A percentile compares a stretch with the other conserved stretches of the same genome.
These are phyloP conservation scores for Fissipunctia ypsillon DNA, from an alignment of 2,888 invertebrate genomes.

Conservation along the genomic window DNA sequence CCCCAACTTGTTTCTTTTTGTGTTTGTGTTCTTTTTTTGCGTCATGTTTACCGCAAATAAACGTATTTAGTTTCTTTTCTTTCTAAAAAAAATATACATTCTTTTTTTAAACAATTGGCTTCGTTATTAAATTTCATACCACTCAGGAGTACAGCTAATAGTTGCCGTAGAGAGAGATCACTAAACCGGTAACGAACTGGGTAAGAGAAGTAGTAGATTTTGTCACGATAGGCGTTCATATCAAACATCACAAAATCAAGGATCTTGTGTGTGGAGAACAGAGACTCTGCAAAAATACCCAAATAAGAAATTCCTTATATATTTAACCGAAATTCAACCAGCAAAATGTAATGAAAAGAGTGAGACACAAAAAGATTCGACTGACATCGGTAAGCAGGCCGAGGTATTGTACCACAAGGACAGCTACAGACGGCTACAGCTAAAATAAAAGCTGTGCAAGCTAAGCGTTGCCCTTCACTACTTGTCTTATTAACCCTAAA, in stretches of 20 bases:
- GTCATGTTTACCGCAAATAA: too few species aligned
- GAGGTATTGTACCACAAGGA: background rate
- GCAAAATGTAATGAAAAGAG: background rate
- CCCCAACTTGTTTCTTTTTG: too few species aligned
- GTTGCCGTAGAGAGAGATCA: background rate
- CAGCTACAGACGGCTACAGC: conserved; percentile 22
- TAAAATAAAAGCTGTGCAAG: conserved; percentile 25
- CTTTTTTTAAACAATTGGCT: too few species aligned
- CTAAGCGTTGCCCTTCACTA: conserved; percentile 30
- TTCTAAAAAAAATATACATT: too few species aligned
- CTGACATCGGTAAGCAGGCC: conserved; percentile 8
- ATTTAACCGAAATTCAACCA: background rate
- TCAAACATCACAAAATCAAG: background rate
- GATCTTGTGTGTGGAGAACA: background rate
- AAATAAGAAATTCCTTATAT: background rate
- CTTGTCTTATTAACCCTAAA: conserved; percentile 76
- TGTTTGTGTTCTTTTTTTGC: too few species aligned
- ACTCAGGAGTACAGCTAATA: background rate
- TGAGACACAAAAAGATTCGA: conserved; percentile 1
- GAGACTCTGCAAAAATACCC: background rate
- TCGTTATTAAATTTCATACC: too few species aligned
- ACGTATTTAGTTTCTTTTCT: too few species aligned
- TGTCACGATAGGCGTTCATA: too few species aligned
- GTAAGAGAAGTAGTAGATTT: background rate
- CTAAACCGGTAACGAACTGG: background rate